These are phyloP conservation scores for Charadrius vociferus DNA, from an alignment of 2,113 vertebrate genomes.

Conservation along the genomic window DNA sequence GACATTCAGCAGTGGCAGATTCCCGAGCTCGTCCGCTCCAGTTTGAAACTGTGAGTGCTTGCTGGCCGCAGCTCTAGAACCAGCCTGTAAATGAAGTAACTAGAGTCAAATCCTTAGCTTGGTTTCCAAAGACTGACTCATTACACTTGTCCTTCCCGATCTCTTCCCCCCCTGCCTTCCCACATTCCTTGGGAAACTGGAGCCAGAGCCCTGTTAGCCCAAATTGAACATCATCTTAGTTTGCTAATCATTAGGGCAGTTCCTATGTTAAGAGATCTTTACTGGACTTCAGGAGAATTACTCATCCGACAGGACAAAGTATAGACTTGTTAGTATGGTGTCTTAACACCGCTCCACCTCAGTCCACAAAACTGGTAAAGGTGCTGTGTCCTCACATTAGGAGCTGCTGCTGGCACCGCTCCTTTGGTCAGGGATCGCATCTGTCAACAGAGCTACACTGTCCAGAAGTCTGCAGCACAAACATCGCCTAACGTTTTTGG, in stretches of 20 bases:
- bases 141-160: conserved; percentile 16
- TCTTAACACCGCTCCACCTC: not conserved
- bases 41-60: conserved; percentile 18
- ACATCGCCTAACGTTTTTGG: not conserved
- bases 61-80: conserved; percentile 23
- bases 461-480: conserved; percentile 43
- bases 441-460: not conserved
- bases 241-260: not conserved
- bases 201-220: not conserved
- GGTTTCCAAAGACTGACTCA: conserved; percentile 53
- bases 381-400: not conserved
- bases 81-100: conserved; percentile 33
- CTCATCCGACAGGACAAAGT: not conserved
- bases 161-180: not conserved
- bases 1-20: not conserved
- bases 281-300: not conserved
- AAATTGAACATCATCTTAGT: not conserved
- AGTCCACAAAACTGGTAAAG: not conserved
- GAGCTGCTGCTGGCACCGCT: not conserved
- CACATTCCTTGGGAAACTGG: not conserved
- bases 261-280: not conserved
- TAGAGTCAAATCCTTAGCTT: not conserved
- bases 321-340: not conserved
- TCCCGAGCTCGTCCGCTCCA: not conserved
- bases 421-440: not conserved